phyloP scores from a whole-genome alignment of 1,140 invertebrate genomes.

The Hyphantria cunea region DNA sequence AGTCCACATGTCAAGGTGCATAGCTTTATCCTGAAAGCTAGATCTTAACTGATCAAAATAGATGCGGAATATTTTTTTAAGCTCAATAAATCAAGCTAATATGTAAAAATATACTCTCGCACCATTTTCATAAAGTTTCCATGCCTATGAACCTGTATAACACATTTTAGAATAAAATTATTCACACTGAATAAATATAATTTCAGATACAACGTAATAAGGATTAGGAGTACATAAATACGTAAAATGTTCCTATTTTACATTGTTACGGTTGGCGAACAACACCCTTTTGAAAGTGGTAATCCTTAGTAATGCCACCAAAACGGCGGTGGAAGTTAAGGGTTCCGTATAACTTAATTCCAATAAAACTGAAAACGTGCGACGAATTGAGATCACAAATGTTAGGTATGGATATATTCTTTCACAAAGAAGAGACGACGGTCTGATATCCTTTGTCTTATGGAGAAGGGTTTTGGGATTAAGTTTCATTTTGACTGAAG shows the following conservation, averaged over 20 bases:
- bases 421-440: constrained; percentile 9
- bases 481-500: neutral
- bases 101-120: too few species aligned
- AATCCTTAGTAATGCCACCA: constrained; percentile 57
- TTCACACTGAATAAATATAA: constrained; percentile 25
- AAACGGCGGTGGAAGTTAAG: constrained; percentile 62
- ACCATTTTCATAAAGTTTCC: too few species aligned
- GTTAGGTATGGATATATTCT: constrained; percentile 26
- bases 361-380: constrained; percentile 71
- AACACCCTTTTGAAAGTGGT: constrained; percentile 33
- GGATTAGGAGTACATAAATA: constrained; percentile 28
- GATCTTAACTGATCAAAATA: too few species aligned
- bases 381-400: constrained; percentile 46
- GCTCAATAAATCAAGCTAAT: too few species aligned
- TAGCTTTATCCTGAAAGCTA: too few species aligned
- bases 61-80: too few species aligned
- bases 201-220: constrained; percentile 23
- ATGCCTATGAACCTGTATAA: too few species aligned
- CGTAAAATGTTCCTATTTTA: constrained; percentile 27
- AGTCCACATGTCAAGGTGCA: too few species aligned
- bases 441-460: constrained; percentile 20
- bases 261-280: constrained; percentile 16
- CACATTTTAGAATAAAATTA: neutral
- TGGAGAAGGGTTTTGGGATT: constrained; percentile 5
- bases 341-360: constrained; percentile 67